Evolutionary conservation across 1,140 invertebrate genomes (phyloP), one percentile per base, ranked within the genome.

Genomic region (Drosophila hydei): DNA sequence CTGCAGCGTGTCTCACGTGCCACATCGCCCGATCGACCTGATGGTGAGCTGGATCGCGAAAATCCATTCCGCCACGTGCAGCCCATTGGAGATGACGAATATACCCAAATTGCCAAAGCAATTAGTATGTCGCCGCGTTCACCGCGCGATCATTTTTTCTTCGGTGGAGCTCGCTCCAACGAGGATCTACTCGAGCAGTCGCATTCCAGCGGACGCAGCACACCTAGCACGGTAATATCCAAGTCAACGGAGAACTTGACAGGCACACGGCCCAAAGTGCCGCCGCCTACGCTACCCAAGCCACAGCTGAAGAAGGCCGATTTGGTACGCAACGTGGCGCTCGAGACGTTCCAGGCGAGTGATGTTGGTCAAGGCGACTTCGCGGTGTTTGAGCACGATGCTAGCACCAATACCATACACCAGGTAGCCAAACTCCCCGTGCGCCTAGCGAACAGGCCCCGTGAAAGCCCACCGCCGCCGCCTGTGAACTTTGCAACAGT

Each of bases 341-440:
- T 92, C 23, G 88, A 91, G 40, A 83, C 73, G 7, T 90, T 92
- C 43, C 89, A 91, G 60, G 78, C 75, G 63, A 80, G 62, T 18
- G 91, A 91, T 62, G 79, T 92, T 48, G 90, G 89, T 0, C 83
- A 91, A 9, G 90, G 90, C 7, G 90, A 92, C 55, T 91, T 92
- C 51, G 72, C 90, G 0, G 89, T 91, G 12, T 91, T 90, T 61
- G 90, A 91, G 51, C 91, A 91, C 58, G 89, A 91, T 59, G 75
- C 72, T 18, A 83, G 62, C 52, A 91, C 91, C 16, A 91, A 91
- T 23, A 88, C 85, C 16, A 90, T 91, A 38, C 87, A 90, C 33
- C 72, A 75, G 18, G 67, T 88, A 48, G 52, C 76, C 25, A 91
- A 85, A 36, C 12, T 91, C 33, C 87, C 87, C 0, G 75, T 81